These are phyloP conservation scores for Peromyscus maniculatus DNA, from an alignment of 2,113 vertebrate genomes.

Conservation along the genomic window DNA sequence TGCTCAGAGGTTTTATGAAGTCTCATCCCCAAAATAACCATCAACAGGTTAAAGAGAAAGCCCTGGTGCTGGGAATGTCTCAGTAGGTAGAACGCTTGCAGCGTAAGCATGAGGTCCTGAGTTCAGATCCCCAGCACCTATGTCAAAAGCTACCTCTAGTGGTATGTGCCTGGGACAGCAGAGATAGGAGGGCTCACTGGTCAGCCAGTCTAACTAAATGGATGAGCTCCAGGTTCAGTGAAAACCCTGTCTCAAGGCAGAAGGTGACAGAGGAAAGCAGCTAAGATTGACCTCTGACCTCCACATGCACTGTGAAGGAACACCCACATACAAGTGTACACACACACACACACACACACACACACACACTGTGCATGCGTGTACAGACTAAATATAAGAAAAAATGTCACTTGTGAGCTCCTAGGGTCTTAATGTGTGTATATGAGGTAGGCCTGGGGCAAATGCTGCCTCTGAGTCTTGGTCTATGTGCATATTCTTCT, in stretches of 20 bases:
- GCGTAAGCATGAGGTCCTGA: not conserved
- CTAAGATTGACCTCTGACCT: not conserved
- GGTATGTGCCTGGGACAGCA: not conserved
- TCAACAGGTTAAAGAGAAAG: not conserved
- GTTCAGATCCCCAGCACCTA: not conserved
- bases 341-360: not conserved
- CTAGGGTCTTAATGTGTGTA: not conserved
- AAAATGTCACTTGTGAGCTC: not conserved
- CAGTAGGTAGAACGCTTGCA: not conserved
- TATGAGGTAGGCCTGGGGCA: not conserved
- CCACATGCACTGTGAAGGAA: not conserved
- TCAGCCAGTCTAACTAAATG: not conserved
- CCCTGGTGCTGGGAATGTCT: not conserved
- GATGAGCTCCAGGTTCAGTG: not conserved
- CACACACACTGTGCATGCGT: not conserved
- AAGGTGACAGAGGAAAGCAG: not conserved
- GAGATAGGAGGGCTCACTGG: not conserved
- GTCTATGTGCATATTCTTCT: not conserved
- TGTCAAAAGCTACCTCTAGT: not conserved
- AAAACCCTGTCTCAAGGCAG: not conserved
- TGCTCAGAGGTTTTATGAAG: not conserved
- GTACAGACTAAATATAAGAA: not conserved
- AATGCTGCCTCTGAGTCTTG: not conserved
- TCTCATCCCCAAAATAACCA: constrained; percentile 19
- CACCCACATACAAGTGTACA: not conserved